Evolutionary conservation across 2,888 invertebrate genomes (phyloP), one percentile per base, ranked within the genome.

Genomic region (Myathropa florea): DNA sequence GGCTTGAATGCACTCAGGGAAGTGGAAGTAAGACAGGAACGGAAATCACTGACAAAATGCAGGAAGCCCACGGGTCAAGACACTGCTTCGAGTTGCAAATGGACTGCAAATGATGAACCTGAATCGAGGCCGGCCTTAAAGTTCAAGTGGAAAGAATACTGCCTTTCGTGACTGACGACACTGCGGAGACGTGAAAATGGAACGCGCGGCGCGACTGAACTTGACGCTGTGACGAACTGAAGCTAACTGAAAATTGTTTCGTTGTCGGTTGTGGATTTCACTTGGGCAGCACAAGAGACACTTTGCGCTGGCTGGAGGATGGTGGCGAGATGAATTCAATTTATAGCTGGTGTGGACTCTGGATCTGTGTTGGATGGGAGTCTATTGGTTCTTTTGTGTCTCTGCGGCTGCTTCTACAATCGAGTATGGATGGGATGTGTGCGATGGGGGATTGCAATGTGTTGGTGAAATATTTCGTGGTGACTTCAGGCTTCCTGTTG

Each of bases 1-100:
- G n/a, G n/a, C n/a, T n/a, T n/a, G 46, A 71, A 60, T 73, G 63
- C 80, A 85, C 85, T 79, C 67, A 78, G 78, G 85, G 82, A 86
- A 86, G 82, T 86, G 78, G 86, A 86, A 86, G 79, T 36, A 33
- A 39, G 68, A 24, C 67, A 80, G 84, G 83, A 83, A 76, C 82
- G 59, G 73, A 71, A 78, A 61, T 72, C 63, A 46, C 46, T 71
- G 60, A 70, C 57, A n/a, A 65, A 68, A 81, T 65, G 30, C 78
- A 79, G 83, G 86, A 86, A 86, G 83, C 70, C 63, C 36, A 21
- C 55, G 46, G 82, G 73, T 83, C 75, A 82, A 86, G 70, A 83
- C 36, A 78, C 77, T 78, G 18, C 18, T 18, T n/a, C 46, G 18
- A 18, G 18, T 57, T 4, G 57, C 24, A 57, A 57, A 24, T 24